These are phyloP conservation scores for Agraylea sexmaculata DNA, from an alignment of 1,140 invertebrate genomes.

Conservation along the genomic window DNA sequence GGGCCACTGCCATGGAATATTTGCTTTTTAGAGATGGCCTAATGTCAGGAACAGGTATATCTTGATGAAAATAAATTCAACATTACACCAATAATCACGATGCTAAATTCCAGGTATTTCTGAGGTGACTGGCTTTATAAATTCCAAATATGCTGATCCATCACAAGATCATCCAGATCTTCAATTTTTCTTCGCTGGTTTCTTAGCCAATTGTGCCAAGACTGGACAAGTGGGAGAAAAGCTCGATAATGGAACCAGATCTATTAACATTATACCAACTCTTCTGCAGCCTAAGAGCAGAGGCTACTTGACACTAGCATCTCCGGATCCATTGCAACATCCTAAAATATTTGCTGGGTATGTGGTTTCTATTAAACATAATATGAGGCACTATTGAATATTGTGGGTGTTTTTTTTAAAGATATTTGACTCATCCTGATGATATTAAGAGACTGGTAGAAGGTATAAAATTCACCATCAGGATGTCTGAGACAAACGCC, in stretches of 20 bases:
- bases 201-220: constrained; percentile 67
- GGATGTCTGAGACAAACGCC: constrained; percentile 52
- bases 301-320: constrained; percentile 59
- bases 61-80: not conserved
- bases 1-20: constrained; percentile 81
- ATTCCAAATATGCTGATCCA: constrained; percentile 66
- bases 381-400: not conserved
- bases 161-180: constrained; percentile 69
- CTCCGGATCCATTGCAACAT: constrained; percentile 54
- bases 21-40: constrained; percentile 70
- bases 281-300: constrained; percentile 69
- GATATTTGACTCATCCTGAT: constrained; percentile 40
- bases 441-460: constrained; percentile 64
- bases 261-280: constrained; percentile 50
- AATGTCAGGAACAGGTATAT: constrained; percentile 67
- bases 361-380: constrained; percentile 15
- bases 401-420: constrained; percentile 19
- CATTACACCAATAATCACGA: constrained; percentile 13
- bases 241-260: constrained; percentile 48
- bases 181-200: constrained; percentile 76
- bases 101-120: constrained; percentile 51
- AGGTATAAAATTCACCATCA: constrained; percentile 58
- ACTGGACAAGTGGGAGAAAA: constrained; percentile 74
- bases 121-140: constrained; percentile 70
- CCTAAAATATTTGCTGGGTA: constrained; percentile 39